A percentile compares a stretch with the other conserved stretches of the same genome.
Evolutionary conservation across 2,113 vertebrate genomes (phyloP).

Genomic region (Desmodus rotundus): DNA sequence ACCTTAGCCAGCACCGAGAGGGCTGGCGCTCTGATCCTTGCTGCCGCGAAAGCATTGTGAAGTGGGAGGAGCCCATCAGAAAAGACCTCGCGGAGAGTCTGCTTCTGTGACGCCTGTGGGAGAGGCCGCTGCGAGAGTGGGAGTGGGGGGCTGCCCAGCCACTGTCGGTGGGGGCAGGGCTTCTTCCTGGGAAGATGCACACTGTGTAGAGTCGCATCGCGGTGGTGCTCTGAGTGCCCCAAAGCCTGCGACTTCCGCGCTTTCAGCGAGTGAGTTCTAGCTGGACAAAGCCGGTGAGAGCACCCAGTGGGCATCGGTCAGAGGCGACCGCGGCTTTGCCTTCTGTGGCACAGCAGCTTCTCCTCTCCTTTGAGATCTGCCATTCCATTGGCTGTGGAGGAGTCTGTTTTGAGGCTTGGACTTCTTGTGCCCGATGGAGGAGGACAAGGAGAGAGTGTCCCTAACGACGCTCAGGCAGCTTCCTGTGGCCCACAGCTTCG

Average conservation of each 20-base stretch:
- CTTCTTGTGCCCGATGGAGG: fast-evolving
- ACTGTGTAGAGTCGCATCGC: neutral
- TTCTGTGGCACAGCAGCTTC: neutral
- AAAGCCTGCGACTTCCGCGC: no score
- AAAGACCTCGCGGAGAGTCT: fast-evolving
- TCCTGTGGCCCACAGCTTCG: fast-evolving
- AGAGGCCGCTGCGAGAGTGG: fast-evolving
- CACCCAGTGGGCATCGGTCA: neutral
- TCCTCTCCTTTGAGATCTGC: fast-evolving
- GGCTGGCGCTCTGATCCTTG: neutral
- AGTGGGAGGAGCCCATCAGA: neutral
- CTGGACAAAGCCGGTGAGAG: neutral
- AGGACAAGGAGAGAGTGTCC: fast-evolving
- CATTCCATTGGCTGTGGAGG: fast-evolving
- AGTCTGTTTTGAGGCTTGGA: neutral
- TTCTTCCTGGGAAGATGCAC: neutral
- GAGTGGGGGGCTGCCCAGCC: no score
- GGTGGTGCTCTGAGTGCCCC: neutral
- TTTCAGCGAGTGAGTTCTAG: fast-evolving
- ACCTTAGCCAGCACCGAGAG: fast-evolving
- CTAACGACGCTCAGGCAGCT: fast-evolving
- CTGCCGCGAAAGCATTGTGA: fast-evolving
- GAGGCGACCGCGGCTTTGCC: fast-evolving
- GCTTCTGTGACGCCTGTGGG: fast-evolving
- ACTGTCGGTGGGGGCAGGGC: neutral